phyloP scores from a whole-genome alignment of 2,113 vertebrate species.

The Eubucco bourcierii region DNA sequence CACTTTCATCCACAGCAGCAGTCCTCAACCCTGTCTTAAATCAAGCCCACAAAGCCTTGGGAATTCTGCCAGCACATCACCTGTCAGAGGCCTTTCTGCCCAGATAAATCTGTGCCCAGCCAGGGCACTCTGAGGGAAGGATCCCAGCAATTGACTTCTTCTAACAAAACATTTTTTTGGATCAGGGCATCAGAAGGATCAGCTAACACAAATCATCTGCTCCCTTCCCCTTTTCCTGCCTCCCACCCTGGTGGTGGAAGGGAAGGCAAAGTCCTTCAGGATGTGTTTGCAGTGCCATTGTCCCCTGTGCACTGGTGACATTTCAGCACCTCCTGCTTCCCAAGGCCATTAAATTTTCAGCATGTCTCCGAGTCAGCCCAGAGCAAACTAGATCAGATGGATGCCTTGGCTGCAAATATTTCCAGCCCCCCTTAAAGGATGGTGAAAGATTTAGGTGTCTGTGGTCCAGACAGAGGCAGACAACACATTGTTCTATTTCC shows the following conservation, averaged over 20 bases:
- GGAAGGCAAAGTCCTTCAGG: not conserved
- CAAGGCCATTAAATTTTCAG: conserved; percentile 1
- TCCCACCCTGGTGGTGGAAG: not conserved
- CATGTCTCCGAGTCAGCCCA: not conserved
- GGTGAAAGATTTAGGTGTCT: not conserved
- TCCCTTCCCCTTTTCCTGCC: not conserved
- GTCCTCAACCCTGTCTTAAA: not conserved
- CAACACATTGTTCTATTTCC: fast-evolving
- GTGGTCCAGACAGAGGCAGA: not conserved
- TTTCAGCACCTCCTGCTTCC: conserved; percentile 22
- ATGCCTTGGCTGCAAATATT: not conserved
- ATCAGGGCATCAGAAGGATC: not conserved
- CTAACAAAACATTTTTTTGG: not conserved
- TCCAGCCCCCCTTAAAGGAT: not conserved
- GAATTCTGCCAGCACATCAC: not conserved
- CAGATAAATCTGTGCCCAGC: not conserved
- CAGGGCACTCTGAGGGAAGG: not conserved
- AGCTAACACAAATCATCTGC: not conserved
- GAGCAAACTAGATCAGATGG: not conserved
- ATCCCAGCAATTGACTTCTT: not conserved
- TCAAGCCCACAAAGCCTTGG: not conserved
- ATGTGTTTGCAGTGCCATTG: not conserved
- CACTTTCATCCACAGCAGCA: not conserved
- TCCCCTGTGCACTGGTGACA: not conserved
- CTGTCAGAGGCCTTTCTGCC: not conserved